phyloP scores from a whole-genome alignment of 2,797 vertebrate genomes.

The Tadarida brasiliensis region DNA sequence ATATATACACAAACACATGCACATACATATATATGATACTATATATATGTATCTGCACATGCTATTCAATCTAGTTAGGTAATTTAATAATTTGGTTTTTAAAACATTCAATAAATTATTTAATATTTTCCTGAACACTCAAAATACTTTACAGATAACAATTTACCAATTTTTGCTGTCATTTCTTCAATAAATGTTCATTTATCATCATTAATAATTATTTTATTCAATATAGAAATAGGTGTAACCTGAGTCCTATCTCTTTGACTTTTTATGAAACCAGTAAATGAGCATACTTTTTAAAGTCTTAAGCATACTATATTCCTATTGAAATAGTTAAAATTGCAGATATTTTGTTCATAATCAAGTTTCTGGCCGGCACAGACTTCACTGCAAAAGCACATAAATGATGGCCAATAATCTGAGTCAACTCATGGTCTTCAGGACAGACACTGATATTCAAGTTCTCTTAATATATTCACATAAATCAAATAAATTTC shows the following conservation, averaged over 20 bases:
- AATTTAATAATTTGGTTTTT: not conserved
- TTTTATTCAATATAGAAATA: not conserved
- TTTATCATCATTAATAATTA: not conserved
- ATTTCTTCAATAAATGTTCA: constrained; percentile 41
- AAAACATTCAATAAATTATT: not conserved
- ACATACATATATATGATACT: not conserved
- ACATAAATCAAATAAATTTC: constrained; percentile 65
- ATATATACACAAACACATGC: not conserved
- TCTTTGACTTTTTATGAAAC: constrained; percentile 4
- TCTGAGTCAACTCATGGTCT: not conserved
- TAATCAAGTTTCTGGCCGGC: not conserved
- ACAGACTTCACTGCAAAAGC: not conserved
- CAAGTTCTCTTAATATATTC: constrained; percentile 47
- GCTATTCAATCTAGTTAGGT: not conserved
- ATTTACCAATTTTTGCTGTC: not conserved
- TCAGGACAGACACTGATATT: constrained; percentile 25
- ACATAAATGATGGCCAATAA: not conserved
- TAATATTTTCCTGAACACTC: not conserved
- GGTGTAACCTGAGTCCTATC: not conserved
- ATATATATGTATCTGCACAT: not conserved
- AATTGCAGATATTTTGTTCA: constrained; percentile 10
- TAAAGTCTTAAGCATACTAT: not conserved
- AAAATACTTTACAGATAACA: not conserved
- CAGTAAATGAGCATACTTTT: not conserved
- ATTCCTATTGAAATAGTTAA: not conserved